Evolutionary conservation across 2,113 vertebrate species (phyloP), one percentile per base, ranked within the genome.

Genomic region (Trichomycterus rosablanca): DNA sequence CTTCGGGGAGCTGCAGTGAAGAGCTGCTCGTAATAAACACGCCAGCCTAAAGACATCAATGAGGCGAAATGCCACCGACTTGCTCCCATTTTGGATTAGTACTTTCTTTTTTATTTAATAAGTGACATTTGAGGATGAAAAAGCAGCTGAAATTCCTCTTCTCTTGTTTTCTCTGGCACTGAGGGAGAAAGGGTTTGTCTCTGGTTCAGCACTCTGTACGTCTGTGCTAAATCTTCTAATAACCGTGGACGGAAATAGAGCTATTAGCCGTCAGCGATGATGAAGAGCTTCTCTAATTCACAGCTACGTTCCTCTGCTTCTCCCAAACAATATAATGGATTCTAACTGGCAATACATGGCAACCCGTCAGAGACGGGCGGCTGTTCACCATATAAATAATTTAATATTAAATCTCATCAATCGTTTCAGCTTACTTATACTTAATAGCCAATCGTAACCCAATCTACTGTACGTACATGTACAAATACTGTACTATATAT

Each of bases 21-120:
- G 50, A 63, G 44, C 30, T 32, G 28, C n/a, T 59, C 55, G 56
- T 45, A 59, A 55, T 72, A 59, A 64, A 68, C 15, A 24, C 43
- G 22, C 32, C n/a, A 18, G 61, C 57, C 32, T 55, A 24, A 68
- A 48, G 18, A 30, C 54, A 59, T 54, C 63, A 57, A 49, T 57
- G 32, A 37, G 37, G 23, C 45, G 30, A 57, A 66, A 61, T 43
- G 51, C 45, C 59, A 68, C 32, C 11, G 20, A 35, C 59, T 56
- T 19, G 16, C 11, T 56, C 56, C 52, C 18, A 48, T n/a, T 56
- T 57, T 50, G 56, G 46, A 64, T 60, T 70, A 24, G 52, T 44
- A 56, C 30, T 16, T 51, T 53, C 54, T 56, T 63, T 46, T n/a
- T n/a, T n/a, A n/a, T n/a, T 26, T 24, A 24, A 42, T 22, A 48